Conservation (phyloP, 2,113 vertebrate species). For the Eleginops maclovinus region DNA sequence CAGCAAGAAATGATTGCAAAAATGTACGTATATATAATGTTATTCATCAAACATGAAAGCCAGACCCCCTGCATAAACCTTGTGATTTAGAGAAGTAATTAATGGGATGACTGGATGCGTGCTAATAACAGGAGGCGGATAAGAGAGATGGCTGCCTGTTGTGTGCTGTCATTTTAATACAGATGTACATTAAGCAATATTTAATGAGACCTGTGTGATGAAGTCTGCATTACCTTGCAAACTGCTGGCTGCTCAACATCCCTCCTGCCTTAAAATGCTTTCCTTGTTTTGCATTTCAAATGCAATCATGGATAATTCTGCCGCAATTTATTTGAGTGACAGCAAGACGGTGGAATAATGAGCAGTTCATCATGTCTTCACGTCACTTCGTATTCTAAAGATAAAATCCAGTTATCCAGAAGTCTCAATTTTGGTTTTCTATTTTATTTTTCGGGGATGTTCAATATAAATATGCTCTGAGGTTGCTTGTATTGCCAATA, state of each 20-base stretch:
- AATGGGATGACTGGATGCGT: conserved; percentile 68
- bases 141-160: conserved; percentile 45
- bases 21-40: conserved; percentile 28
- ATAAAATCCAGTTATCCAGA: conserved; percentile 30
- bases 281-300: conserved; percentile 81
- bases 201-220: conserved; percentile 62
- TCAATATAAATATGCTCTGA: conserved; percentile 8
- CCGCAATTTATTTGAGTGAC: conserved; percentile 77
- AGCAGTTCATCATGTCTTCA: conserved; percentile 61
- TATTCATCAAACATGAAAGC: conserved; percentile 54
- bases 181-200: conserved; percentile 69
- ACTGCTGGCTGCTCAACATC: conserved; percentile 49
- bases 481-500: neutral
- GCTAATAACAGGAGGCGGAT: conserved; percentile 54
- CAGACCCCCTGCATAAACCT: conserved; percentile 45
- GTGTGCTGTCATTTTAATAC: conserved; percentile 43
- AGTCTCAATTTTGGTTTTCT: neutral
- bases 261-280: conserved; percentile 48
- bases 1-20: conserved; percentile 42
- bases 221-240: conserved; percentile 49
- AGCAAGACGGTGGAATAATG: conserved; percentile 64
- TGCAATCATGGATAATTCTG: conserved; percentile 80
- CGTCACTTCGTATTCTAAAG: conserved; percentile 41
- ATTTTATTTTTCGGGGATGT: neutral
- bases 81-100: conserved; percentile 72